Evolutionary conservation across 2,797 vertebrate genomes (phyloP).

Genomic region (Champsocephalus esox): DNA sequence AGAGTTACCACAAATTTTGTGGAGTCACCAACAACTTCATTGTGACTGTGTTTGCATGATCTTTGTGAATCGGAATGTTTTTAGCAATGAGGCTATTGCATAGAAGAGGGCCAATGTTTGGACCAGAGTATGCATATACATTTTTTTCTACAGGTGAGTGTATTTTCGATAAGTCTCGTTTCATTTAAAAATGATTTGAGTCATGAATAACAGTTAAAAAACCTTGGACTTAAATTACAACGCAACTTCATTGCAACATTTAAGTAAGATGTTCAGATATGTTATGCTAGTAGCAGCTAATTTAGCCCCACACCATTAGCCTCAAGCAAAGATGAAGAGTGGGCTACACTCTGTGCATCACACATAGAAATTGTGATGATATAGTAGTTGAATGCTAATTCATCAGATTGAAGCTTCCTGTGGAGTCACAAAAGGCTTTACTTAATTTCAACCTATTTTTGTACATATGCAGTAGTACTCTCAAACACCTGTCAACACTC

Average conservation of each 20-base stretch:
- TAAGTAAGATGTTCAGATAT: neutral
- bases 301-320: neutral
- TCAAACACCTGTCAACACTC: neutral
- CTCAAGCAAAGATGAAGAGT: neutral
- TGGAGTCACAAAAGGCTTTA: neutral
- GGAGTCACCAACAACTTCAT: too few relatives aligned
- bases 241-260: neutral
- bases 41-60: too few relatives aligned
- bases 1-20: too few relatives aligned
- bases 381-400: neutral
- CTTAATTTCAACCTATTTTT: neutral
- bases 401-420: neutral
- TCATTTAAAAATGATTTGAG: neutral
- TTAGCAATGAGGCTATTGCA: too few relatives aligned
- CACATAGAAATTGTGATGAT: neutral
- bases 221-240: neutral
- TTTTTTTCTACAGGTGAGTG: neutral
- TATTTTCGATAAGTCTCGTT: neutral
- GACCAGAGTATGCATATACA: too few relatives aligned
- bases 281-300: neutral
- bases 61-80: too few relatives aligned
- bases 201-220: neutral
- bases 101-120: too few relatives aligned
- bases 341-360: neutral
- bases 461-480: neutral